phyloP scores from a whole-genome alignment of 1,140 invertebrate genomes.

The Mycetomoellerius zeteki region DNA sequence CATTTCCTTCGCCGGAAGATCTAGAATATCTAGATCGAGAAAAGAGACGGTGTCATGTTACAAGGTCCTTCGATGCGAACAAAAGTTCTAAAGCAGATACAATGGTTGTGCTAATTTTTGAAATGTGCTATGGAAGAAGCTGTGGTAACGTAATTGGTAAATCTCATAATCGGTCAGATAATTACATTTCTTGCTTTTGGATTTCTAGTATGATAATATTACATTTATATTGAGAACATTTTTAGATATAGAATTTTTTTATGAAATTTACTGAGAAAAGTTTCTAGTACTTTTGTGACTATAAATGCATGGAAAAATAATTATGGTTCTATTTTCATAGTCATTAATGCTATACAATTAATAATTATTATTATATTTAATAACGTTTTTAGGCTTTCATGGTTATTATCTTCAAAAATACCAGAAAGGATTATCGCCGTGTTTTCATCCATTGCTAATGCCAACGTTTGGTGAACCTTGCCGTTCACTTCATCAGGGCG shows the following conservation, averaged over 20 bases:
- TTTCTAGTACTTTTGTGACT: too few relatives aligned
- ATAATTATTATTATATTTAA: too few relatives aligned
- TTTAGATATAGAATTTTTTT: background rate
- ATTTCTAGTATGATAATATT: background rate
- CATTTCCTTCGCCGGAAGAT: conserved; percentile 46
- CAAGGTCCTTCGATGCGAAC: conserved; percentile 25
- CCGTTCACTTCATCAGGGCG: too few relatives aligned
- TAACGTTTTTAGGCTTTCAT: too few relatives aligned
- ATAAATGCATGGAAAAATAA: too few relatives aligned
- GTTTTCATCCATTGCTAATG: too few relatives aligned
- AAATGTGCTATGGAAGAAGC: background rate
- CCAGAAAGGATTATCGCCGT: too few relatives aligned
- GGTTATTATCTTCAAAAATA: too few relatives aligned
- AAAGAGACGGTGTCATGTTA: conserved; percentile 44
- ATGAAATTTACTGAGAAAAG: background rate
- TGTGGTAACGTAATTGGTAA: background rate
- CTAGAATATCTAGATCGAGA: conserved; percentile 33
- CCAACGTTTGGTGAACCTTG: too few relatives aligned
- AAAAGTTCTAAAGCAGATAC: conserved; percentile 16
- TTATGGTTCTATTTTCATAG: too few relatives aligned
- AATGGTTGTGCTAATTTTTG: conserved; percentile 30
- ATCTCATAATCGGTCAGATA: background rate
- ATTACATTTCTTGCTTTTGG: background rate
- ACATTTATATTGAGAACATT: background rate
- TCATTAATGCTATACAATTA: too few relatives aligned